Evolutionary conservation across 1,140 invertebrate species (phyloP).

Genomic region (Zaprionus nigranus): DNA sequence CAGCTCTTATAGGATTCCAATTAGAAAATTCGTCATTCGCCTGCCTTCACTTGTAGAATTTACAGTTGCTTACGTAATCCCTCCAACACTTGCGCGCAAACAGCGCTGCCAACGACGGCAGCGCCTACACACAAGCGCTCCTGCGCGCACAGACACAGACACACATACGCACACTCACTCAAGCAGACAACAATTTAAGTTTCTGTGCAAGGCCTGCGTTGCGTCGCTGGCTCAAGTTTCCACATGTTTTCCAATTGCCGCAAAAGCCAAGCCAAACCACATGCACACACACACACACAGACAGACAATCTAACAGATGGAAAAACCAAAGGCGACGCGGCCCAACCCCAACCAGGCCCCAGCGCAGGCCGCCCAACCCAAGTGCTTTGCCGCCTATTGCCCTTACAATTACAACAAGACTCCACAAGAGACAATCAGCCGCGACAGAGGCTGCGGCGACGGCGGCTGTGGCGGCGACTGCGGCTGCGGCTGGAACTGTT

Average conservation of each 20-base stretch:
- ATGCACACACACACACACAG: constrained; percentile 19
- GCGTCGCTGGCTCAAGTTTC: constrained; percentile 74
- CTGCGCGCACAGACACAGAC: constrained; percentile 46
- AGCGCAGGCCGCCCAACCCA: constrained; percentile 63
- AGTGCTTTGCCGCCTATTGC: constrained; percentile 61
- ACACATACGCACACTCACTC: constrained; percentile 21
- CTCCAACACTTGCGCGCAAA: constrained; percentile 50
- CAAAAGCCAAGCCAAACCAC: constrained; percentile 54
- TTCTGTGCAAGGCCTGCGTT: constrained; percentile 59
- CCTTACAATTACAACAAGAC: constrained; percentile 64
- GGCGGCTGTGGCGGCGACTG: neutral
- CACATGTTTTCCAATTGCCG: constrained; percentile 73
- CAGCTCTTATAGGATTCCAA: constrained; percentile 65
- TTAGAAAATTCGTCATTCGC: constrained; percentile 58
- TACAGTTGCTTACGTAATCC: constrained; percentile 79
- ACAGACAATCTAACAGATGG: constrained; percentile 21
- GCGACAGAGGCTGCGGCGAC: constrained; percentile 45
- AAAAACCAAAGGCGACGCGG: constrained; percentile 53
- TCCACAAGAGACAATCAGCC: constrained; percentile 31
- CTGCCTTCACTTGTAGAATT: constrained; percentile 70
- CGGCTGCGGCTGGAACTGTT: constrained; percentile 10
- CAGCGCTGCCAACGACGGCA: constrained; percentile 6
- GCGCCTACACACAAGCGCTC: constrained; percentile 58
- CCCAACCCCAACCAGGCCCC: constrained; percentile 59
- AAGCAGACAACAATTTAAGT: constrained; percentile 34